Evolutionary conservation across 1,140 invertebrate species (phyloP), one percentile per base, ranked within the genome.

Genomic region (Drosophila sp.): DNA sequence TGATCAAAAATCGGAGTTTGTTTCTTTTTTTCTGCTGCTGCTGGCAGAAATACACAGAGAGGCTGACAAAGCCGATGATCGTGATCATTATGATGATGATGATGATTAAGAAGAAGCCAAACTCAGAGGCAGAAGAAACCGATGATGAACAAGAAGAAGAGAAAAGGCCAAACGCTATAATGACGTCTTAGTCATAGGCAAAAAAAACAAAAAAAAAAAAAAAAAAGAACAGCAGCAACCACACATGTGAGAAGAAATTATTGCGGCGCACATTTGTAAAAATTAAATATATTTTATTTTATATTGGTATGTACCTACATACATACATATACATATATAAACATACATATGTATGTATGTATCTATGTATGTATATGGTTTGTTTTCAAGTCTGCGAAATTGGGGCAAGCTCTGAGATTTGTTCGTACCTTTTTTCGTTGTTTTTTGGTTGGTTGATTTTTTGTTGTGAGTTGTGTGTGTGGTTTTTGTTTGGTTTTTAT

Each of bases 211-310:
- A 32, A 64, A 60, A 64, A 27, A 5, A 8, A 54, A 25, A 62
- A 5, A 38, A 32, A 11, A 2, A 30, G 35, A 29, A 54, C 33
- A 76, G 41, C 40, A 72, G 64, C 47, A 56, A 11, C 10, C 10
- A 7, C 55, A 58, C 56, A 58, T 38, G 56, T 58, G 32, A 58
- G 56, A 58, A 58, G 56, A 58, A 58, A 58, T 58, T 58, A 58
- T 58, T 58, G 56, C 56, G 56, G 56, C 56, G 56, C 56, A 58
- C 70, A 73, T 73, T 76, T 65, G 40, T 76, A 58, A 58, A 57
- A 41, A 64, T 64, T 64, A 50, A 63, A 71, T 27, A 38, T 65
- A 23, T 67, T 41, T 62, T 62, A 60, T 29, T 67, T n/a, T 3
- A 50, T 54, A 50, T 54, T 25, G 3, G 5, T 56, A 35, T 25